Base-by-base conservation (phyloP, 2,888 invertebrate species). In the Apotomis betuletana region DNA sequence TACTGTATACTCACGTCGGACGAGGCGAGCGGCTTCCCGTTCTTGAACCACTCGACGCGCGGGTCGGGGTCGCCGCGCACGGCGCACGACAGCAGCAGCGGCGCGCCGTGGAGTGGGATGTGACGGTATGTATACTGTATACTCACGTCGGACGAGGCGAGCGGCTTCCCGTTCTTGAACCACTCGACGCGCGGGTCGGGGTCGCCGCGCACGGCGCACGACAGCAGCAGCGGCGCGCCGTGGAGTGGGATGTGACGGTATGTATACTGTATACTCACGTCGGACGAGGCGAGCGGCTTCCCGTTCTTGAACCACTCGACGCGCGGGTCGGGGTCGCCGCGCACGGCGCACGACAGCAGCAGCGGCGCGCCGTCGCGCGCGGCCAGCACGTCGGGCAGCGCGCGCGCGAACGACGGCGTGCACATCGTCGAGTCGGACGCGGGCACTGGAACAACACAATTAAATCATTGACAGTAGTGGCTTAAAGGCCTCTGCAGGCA, bases 41-140 rank as follows among this genome's bases (percentile, higher is more conserved):
- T 96, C 93, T 98, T 98, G 83, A 94, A 95, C 98, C 98, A 99
- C 77, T 96, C 95, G 58, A 98, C 96, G 84, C 98, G 96, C 0
- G 99, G 98, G 86, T 98, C 98, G 61, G 99, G 98, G 90, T 98
- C 98, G 12, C 98, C 98, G 78, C 96, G 95, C 65, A 98, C 97
- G 76, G 96, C 95, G 77, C 97, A 97, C 12, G 95, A 96, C 77
- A 99, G 94, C 79, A 96, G 95, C 70, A 98, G 93, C 74, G 96
- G 95, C 75, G 97, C 97, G n/a, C 98, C 99, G 90, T 99, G 41
- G 41, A 41, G 41, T 41, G 41, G 41, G 41, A 41, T 27, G 27
- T 27, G 27, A 27, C 27, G 27, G 27, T 27, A 27, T 27, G 27
- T 27, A 27, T 27, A 27, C 27, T 27, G 27, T 27, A 27, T 27